Base-by-base conservation (phyloP, 2,888 invertebrate species). In the Eretmocerus hayati region DNA sequence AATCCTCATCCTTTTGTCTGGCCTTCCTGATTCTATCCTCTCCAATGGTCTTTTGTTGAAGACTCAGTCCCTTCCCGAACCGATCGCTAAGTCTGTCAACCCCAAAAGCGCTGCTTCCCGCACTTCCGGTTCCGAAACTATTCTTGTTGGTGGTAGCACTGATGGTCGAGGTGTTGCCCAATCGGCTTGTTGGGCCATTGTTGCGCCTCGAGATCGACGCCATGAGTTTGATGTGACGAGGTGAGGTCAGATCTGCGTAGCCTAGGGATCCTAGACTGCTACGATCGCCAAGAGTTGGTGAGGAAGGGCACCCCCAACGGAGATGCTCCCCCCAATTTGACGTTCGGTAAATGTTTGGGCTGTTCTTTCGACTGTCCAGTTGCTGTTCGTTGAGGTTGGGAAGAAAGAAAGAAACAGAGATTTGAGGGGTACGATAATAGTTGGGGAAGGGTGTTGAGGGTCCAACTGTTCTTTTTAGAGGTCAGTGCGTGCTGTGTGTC, bases 1-100 rank as follows among this genome's bases (percentile, higher is more conserved):
- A 83, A 74, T 91, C 91, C 74, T 90, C 90, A 72, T 89, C 83
- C 83, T 62, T 88, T 87, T 73, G 83, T 80, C 54, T 23, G 3
- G 89, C 87, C 66, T 81, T 79, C 59, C 81, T 79, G 64, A 89
- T 87, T 67, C 87, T 77, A 15, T 89, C 88, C 36, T 50, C 48
- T 21, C 53, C 50, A 6, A 50, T 5, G 15, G 40, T 48, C 2
- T 44, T 48, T 22, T 48, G 52, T 33, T 47, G 82, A 67, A 89
- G 76, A 71, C 84, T 67, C 42, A 84, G 78, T 72, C 85, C 85
- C 67, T 63, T 69, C 42, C 72, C 68, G 45, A 90, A 79, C 69
- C 88, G 83, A 62, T 85, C 85, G 75, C 86, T 85, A 64, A 89
- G 73, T 62, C 87, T 81, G 74, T 87, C 87, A 56, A 84, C 80